Evolutionary conservation across 1,140 invertebrate species (phyloP).

Genomic region (Colletes gigas): DNA sequence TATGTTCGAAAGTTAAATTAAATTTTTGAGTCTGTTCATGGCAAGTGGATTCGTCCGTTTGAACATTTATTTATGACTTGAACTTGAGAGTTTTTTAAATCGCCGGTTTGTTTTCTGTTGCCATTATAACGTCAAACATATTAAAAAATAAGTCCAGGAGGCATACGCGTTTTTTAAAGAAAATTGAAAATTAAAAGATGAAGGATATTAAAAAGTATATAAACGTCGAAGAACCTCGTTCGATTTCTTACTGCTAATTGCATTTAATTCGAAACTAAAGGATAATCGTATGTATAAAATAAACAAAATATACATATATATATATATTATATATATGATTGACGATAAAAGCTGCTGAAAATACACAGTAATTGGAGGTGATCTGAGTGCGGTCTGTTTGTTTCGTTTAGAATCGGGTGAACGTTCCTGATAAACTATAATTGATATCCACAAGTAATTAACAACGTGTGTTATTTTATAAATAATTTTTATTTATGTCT

Average conservation of each 20-base stretch:
- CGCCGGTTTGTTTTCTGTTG: conserved; percentile 13
- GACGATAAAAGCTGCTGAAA: conserved; percentile 9
- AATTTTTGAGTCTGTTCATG: conserved; percentile 58
- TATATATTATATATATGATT: not conserved
- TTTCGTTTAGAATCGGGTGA: conserved; percentile 50
- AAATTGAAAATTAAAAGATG: not conserved
- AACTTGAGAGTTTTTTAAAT: conserved; percentile 20
- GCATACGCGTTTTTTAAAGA: conserved; percentile 3
- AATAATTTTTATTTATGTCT: conserved; percentile 36
- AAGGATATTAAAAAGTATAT: conserved; percentile 23
- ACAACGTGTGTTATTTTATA: conserved; percentile 36
- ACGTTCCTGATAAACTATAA: conserved; percentile 54
- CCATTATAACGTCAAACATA: not conserved
- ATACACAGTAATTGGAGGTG: conserved; percentile 18
- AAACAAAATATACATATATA: not conserved
- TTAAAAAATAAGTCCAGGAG: not conserved
- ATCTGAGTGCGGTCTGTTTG: conserved; percentile 24
- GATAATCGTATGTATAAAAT: conserved; percentile 7
- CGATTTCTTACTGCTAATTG: conserved; percentile 38
- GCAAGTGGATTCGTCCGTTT: conserved; percentile 52
- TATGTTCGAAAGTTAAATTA: conserved; percentile 45
- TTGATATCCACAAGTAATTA: conserved; percentile 30
- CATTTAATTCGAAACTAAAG: conserved; percentile 54
- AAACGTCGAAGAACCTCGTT: conserved; percentile 9
- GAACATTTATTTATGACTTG: conserved; percentile 33